A percentile compares a stretch with the other conserved stretches of the same genome.
These are phyloP conservation scores for Melanogrammus aeglefinus DNA, from an alignment of 2,797 vertebrate genomes.

Conservation along the genomic window DNA sequence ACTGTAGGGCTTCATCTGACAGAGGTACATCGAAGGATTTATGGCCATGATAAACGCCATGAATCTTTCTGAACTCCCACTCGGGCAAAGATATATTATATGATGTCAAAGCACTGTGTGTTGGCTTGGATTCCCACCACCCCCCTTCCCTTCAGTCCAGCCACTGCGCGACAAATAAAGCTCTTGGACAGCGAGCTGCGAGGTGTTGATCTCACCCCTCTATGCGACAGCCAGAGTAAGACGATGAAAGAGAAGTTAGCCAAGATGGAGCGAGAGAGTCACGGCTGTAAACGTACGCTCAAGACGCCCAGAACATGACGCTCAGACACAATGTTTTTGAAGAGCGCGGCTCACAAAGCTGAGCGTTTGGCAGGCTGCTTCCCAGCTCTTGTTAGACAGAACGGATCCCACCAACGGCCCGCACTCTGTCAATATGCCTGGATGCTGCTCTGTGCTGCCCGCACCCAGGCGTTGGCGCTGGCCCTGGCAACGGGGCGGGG, in stretches of 20 bases:
- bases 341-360: constrained; percentile 55
- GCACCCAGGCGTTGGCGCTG: constrained; percentile 36
- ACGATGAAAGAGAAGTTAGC: no score
- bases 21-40: background rate
- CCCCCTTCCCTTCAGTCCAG: no score
- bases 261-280: no score
- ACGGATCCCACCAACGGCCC: constrained; percentile 45
- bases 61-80: no score
- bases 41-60: constrained; percentile 11
- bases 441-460: constrained; percentile 30
- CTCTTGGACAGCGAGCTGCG: no score
- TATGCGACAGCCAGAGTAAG: no score
- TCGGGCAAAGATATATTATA: no score
- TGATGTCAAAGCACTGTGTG: no score
- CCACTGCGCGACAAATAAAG: no score
- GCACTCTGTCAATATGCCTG: constrained; percentile 39
- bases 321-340: constrained; percentile 62
- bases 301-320: constrained; percentile 58
- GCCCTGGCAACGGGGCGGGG: constrained; percentile 27
- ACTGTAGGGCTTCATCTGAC: constrained; percentile 12
- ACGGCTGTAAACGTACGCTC: constrained; percentile 41
- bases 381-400: constrained; percentile 54
- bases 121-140: no score
- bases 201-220: no score
- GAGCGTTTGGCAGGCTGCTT: constrained; percentile 45